Conservation (phyloP, 37 sponge, comb jelly and placozoan genomes). For the Hormiphora californensis region DNA sequence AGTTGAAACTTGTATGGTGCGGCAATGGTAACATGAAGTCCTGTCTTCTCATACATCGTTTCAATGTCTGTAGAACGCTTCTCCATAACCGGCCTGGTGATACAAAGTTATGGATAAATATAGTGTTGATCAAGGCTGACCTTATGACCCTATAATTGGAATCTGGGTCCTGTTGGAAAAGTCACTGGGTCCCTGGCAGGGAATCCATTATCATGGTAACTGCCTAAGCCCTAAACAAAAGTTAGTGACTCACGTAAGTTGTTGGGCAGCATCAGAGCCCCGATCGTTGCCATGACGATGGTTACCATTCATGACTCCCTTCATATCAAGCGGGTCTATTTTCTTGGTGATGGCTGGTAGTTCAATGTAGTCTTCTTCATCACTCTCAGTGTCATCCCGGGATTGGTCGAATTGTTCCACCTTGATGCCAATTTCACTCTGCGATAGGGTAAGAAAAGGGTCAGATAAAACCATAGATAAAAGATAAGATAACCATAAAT, state of each 20-base stretch:
- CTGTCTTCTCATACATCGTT: conserved; percentile 12
- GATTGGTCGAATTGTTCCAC: too few relatives aligned
- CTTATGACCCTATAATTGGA: too few relatives aligned
- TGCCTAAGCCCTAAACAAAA: too few relatives aligned
- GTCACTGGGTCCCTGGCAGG: too few relatives aligned
- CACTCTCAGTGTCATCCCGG: neutral
- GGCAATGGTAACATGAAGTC: neutral
- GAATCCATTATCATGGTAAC: too few relatives aligned
- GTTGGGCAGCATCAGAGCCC: too few relatives aligned
- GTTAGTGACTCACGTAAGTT: too few relatives aligned
- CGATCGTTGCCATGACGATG: too few relatives aligned
- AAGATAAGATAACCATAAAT: neutral
- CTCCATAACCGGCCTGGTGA: neutral
- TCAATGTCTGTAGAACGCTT: neutral
- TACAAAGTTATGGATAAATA: neutral
- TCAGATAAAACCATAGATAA: neutral
- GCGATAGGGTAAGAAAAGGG: neutral
- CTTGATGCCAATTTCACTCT: conserved; percentile 13
- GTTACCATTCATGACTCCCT: too few relatives aligned
- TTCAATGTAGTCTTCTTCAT: neutral
- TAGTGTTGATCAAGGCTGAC: neutral
- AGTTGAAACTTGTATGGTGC: neutral
- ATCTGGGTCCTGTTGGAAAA: too few relatives aligned
- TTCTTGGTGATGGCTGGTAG: neutral
- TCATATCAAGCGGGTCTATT: too few relatives aligned